Evolutionary conservation across 2,113 vertebrate genomes (phyloP).

Genomic region (Origma solitaria): DNA sequence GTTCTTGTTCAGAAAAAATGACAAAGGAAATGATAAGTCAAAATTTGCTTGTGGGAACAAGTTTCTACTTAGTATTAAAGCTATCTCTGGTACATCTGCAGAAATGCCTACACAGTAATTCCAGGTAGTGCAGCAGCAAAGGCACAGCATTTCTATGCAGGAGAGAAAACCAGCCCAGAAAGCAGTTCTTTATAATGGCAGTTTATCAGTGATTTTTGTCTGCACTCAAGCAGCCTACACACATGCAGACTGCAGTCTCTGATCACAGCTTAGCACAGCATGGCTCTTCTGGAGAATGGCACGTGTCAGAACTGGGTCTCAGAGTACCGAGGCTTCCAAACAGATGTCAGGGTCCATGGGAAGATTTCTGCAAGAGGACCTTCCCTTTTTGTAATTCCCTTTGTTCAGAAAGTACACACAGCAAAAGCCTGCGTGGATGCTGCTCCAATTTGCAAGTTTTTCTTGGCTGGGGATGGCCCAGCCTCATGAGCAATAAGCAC

Average conservation of each 20-base stretch:
- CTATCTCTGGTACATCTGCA: conserved; percentile 52
- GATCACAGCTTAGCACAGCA: background rate
- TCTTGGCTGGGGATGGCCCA: background rate
- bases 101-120: conserved; percentile 56
- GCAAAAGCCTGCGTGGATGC: accelerated
- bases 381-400: background rate
- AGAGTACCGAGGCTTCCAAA: background rate
- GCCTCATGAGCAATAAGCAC: accelerated
- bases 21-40: conserved; percentile 45
- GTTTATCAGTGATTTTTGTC: background rate
- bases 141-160: background rate
- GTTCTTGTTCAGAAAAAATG: background rate
- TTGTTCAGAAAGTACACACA: background rate
- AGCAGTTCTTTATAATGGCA: background rate
- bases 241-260: background rate
- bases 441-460: background rate
- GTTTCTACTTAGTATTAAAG: conserved; percentile 19
- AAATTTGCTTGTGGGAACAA: conserved; percentile 22
- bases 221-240: background rate
- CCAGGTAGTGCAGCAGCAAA: conserved; percentile 10
- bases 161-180: conserved; percentile 11
- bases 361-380: background rate
- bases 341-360: accelerated
- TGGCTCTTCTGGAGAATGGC: accelerated
- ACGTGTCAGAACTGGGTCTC: accelerated